Conservation (phyloP, 2,888 invertebrate genomes). For the Invenusta paracnida region DNA sequence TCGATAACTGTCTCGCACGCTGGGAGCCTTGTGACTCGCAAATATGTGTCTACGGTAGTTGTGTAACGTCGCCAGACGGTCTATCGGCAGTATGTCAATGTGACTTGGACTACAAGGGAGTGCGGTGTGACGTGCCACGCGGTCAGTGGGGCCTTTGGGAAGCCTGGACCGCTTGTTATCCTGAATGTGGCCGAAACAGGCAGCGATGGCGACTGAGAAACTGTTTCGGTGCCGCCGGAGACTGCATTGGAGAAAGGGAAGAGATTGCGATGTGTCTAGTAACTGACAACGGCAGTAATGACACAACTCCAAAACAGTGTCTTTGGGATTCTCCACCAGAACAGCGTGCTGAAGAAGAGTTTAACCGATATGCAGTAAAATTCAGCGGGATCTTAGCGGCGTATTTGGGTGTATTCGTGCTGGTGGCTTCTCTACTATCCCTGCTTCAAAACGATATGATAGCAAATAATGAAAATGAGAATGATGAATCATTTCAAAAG, state of each 20-base stretch:
- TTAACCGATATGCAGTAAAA: no score
- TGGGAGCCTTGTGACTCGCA: background rate
- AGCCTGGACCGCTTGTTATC: background rate
- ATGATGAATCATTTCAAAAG: no score
- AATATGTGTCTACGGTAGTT: conserved; percentile 21
- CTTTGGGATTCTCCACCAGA: no score
- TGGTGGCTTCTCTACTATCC: no score
- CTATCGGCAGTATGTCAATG: background rate
- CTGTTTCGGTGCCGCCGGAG: background rate
- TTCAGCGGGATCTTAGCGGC: no score
- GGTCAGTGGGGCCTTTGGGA: background rate
- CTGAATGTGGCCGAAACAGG: background rate
- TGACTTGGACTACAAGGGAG: conserved; percentile 29
- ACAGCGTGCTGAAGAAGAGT: no score
- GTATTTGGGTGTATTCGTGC: no score
- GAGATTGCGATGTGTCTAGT: no score
- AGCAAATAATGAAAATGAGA: no score
- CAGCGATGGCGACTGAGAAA: background rate
- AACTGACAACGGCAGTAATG: no score
- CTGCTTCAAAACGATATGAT: no score
- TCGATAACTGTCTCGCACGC: conserved; percentile 13
- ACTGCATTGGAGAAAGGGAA: background rate
- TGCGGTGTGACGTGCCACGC: background rate
- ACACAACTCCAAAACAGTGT: no score
- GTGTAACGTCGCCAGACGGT: background rate